Conservation (phyloP, 1,140 invertebrate species). For the Heterodera schachtii region DNA sequence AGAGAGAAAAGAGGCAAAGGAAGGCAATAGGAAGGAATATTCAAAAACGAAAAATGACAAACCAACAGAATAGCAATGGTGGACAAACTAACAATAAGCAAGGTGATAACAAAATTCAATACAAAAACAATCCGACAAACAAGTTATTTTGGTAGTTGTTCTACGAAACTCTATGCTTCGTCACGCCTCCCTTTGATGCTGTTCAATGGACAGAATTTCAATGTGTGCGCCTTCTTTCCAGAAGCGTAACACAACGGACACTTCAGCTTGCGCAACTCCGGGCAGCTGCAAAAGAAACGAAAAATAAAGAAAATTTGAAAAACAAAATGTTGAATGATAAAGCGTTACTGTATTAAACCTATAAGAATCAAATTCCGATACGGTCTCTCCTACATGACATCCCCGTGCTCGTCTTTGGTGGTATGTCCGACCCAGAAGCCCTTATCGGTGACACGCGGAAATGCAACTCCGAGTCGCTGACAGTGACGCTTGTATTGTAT, state of each 20-base stretch:
- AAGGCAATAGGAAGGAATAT: neutral
- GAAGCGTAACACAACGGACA: constrained; percentile 33
- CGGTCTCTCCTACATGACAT: constrained; percentile 16
- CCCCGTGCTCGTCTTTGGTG: constrained; percentile 19
- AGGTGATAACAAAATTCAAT: neutral
- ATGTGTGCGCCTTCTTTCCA: constrained; percentile 29
- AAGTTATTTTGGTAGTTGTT: neutral
- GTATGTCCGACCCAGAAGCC: constrained; percentile 31
- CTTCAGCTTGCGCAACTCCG: constrained; percentile 27
- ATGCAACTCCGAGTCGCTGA: constrained; percentile 9
- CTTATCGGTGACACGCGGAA: constrained; percentile 24
- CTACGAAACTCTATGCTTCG: neutral
- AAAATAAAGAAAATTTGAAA: too few relatives aligned
- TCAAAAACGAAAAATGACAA: neutral
- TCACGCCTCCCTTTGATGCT: neutral
- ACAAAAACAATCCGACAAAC: neutral
- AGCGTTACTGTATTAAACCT: too few relatives aligned
- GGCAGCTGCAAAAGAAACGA: constrained; percentile 8
- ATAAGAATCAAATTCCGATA: neutral
- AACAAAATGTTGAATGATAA: too few relatives aligned
- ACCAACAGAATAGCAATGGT: neutral
- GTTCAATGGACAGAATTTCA: constrained; percentile 33
- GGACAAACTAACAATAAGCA: neutral
- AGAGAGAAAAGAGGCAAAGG: neutral
- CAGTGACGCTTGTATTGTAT: constrained; percentile 29